Evolutionary conservation across 37 sponge, comb jelly and placozoan species (phyloP).

Genomic region (Spongilla lacustris): DNA sequence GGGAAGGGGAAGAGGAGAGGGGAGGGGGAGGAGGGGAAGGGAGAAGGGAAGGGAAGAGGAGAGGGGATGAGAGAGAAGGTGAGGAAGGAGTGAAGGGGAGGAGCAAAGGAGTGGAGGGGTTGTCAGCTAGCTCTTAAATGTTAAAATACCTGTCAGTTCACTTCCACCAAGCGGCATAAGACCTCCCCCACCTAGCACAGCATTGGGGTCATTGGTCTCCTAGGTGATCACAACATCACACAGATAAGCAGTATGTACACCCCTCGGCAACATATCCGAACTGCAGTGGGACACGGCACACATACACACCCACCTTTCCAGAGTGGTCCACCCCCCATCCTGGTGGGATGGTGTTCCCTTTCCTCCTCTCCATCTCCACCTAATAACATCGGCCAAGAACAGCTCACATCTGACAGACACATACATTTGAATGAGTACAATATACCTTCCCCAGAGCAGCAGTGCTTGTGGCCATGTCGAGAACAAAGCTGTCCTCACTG

Average conservation of each 20-base stretch:
- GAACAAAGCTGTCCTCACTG: conserved; percentile 76
- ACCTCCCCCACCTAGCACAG: conserved; percentile 75
- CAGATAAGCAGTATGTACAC: not conserved
- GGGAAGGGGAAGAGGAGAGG: not conserved
- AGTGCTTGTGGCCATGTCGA: conserved; percentile 94
- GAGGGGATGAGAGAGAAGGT: not conserved
- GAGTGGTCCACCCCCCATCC: conserved; percentile 82
- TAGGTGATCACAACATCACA: not conserved
- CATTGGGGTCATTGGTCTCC: conserved; percentile 62
- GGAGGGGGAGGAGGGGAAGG: not conserved
- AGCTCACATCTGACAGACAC: not conserved
- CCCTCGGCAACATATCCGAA: too few relatives aligned
- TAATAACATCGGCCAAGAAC: not conserved
- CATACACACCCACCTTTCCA: conserved; percentile 49
- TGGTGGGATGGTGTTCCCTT: conserved; percentile 68
- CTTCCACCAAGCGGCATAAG: conserved; percentile 83
- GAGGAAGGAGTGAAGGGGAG: not conserved
- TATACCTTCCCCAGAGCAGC: conserved; percentile 87
- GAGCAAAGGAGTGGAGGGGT: not conserved
- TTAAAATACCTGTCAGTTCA: conserved; percentile 63
- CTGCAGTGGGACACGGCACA: too few relatives aligned
- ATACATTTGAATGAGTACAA: not conserved
- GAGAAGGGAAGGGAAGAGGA: not conserved
- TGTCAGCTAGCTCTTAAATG: too few relatives aligned
- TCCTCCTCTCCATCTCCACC: conserved; percentile 81